phyloP scores from a whole-genome alignment of 2,113 vertebrate species.

The Seriola quinqueradiata region DNA sequence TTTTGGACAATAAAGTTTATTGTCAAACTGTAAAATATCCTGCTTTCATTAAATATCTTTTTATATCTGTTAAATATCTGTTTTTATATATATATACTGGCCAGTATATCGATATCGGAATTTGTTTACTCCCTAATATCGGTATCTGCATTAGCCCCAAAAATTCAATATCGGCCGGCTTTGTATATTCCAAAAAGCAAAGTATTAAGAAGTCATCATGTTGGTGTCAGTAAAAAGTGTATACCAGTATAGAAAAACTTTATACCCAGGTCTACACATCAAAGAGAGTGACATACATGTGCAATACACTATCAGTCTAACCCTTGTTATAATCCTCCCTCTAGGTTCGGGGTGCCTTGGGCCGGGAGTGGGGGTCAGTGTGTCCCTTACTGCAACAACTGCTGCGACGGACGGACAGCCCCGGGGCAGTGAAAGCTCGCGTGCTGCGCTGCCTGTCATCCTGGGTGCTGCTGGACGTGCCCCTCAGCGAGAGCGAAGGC shows the following conservation, averaged over 20 bases:
- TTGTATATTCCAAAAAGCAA: not conserved
- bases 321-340: conserved; percentile 22
- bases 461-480: conserved; percentile 97
- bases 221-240: not conserved
- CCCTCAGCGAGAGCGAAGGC: conserved; percentile 93
- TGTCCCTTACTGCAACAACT: conserved; percentile 97
- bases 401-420: conserved; percentile 93
- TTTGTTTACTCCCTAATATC: too few species aligned
- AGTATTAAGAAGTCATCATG: not conserved
- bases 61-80: too few species aligned
- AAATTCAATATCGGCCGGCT: too few species aligned
- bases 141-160: too few species aligned
- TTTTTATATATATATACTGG: too few species aligned
- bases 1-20: too few species aligned
- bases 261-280: not conserved
- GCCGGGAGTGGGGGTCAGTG: conserved; percentile 92
- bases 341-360: conserved; percentile 92
- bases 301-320: not conserved
- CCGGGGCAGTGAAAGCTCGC: conserved; percentile 95
- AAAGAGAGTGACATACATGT: not conserved
- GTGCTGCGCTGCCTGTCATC: conserved; percentile 98
- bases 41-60: too few species aligned
- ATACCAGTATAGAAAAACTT: not conserved
- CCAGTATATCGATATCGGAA: too few species aligned
- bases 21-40: too few species aligned